Conservation (phyloP, 2,888 invertebrate species). For the Hyposoter didymator region DNA sequence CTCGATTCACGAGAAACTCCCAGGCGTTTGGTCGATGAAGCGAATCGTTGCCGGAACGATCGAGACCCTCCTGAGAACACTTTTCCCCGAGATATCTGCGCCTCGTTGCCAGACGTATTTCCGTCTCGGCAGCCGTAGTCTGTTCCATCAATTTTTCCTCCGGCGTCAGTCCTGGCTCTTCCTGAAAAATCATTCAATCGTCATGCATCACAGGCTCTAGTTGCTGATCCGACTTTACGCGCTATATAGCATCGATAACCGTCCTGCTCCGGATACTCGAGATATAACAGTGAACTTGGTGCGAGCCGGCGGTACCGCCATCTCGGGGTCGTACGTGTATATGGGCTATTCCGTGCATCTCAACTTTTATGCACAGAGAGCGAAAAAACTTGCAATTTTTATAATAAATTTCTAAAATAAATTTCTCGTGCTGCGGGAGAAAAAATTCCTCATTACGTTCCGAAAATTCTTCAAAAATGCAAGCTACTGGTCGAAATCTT, state of each 20-base stretch:
- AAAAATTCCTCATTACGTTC: no score
- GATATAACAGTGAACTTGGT: background rate
- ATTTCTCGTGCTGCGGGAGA: no score
- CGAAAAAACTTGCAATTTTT: no score
- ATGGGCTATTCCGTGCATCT: background rate
- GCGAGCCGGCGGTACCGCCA: background rate
- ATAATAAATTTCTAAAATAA: no score
- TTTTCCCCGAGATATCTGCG: slow-evolving; percentile 86
- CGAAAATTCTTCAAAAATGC: no score
- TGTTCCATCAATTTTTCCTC: slow-evolving; percentile 82
- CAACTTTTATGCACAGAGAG: no score
- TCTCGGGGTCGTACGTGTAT: background rate
- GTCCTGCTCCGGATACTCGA: background rate
- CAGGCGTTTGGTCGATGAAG: slow-evolving; percentile 91
- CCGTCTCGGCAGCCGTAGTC: slow-evolving; percentile 87
- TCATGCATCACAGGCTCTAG: no score
- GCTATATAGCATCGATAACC: no score
- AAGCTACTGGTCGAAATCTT: no score
- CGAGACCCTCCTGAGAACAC: slow-evolving; percentile 87
- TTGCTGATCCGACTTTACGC: no score
- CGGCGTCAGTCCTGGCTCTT: slow-evolving; percentile 78
- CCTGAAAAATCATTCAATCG: slow-evolving; percentile 69
- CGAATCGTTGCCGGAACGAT: slow-evolving; percentile 86
- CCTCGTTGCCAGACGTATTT: slow-evolving; percentile 86
- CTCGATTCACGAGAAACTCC: slow-evolving; percentile 93